phyloP scores from a whole-genome alignment of 92 coral and sea anemone species.

The Desmophyllum pertusum region DNA sequence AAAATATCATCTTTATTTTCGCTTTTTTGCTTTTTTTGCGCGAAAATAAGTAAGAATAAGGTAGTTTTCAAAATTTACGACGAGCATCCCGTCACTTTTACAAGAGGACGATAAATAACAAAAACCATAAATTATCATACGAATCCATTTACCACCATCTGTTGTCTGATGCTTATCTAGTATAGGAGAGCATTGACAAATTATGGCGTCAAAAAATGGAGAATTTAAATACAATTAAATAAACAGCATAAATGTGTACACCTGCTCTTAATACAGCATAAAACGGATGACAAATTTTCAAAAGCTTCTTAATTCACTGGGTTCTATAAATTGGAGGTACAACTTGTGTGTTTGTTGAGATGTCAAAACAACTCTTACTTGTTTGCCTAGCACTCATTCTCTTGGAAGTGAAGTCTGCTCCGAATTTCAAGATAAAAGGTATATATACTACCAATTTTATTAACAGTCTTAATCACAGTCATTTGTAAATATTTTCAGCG shows the following conservation, averaged over 20 bases:
- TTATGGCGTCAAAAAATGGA: neutral
- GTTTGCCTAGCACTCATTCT: neutral
- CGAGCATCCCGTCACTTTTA: too few relatives aligned
- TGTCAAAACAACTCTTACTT: neutral
- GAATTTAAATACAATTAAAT: neutral
- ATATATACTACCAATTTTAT: neutral
- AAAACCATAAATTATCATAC: neutral
- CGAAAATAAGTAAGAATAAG: too few relatives aligned
- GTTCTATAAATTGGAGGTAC: neutral
- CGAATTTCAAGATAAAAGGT: neutral
- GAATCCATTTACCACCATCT: neutral
- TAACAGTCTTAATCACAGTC: neutral
- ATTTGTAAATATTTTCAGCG: too few relatives aligned
- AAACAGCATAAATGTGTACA: neutral
- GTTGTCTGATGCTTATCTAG: neutral
- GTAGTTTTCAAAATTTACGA: too few relatives aligned
- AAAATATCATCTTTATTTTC: too few relatives aligned
- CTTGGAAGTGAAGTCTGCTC: slow-evolving; percentile 14
- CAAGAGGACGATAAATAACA: too few relatives aligned
- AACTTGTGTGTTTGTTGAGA: neutral
- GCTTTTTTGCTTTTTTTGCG: too few relatives aligned
- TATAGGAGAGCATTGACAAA: neutral
- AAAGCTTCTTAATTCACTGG: neutral
- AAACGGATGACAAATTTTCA: neutral
- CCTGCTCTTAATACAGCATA: slow-evolving; percentile 4